Percentiles rank a stretch among this genome's conserved stretches.
Conservation (phyloP, 2,797 vertebrate species). For the Tamandua tetradactyla region DNA sequence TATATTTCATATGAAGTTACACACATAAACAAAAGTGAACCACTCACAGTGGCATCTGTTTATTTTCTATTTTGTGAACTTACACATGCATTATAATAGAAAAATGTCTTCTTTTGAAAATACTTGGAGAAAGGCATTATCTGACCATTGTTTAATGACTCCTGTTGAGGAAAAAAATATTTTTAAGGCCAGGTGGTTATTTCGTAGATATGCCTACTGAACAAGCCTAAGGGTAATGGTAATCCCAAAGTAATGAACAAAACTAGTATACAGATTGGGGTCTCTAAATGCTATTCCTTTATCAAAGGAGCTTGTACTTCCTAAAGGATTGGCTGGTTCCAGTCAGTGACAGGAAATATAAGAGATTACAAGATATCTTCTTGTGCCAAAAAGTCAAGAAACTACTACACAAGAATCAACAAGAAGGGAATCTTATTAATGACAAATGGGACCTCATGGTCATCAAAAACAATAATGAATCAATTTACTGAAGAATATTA, state of each 20-base stretch:
- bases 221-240: background rate
- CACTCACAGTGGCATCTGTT: background rate
- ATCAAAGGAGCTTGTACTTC: background rate
- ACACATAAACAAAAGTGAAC: background rate
- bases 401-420: background rate
- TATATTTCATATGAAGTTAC: slow-evolving; percentile 5
- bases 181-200: background rate
- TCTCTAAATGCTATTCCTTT: background rate
- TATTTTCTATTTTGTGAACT: background rate
- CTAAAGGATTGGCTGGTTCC: background rate
- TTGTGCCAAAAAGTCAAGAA: slow-evolving; percentile 13
- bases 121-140: background rate
- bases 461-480: background rate
- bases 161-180: background rate
- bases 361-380: background rate
- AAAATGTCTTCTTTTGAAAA: slow-evolving; percentile 28
- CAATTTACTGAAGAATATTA: background rate
- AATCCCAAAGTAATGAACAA: background rate
- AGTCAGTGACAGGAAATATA: background rate
- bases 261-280: background rate
- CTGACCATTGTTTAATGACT: background rate
- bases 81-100: background rate
- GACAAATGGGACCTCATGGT: background rate
- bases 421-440: background rate
- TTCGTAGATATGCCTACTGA: background rate